Base-by-base conservation (phyloP, 2,888 invertebrate species). In the Pseudococcus jackbeardsleyi region DNA sequence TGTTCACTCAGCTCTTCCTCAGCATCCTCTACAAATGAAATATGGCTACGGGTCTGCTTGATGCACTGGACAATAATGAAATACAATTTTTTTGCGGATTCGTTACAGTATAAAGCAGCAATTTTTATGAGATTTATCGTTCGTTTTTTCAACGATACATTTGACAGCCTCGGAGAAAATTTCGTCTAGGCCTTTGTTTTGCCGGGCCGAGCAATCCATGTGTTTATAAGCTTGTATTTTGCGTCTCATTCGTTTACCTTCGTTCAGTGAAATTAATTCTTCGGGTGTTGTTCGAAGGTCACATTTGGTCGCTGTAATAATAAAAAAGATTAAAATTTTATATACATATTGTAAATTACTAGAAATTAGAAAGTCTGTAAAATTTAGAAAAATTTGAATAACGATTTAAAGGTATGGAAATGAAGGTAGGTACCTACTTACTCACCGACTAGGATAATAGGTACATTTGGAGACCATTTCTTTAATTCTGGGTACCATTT, bases 401-500 rank as follows among this genome's bases (percentile, higher is more conserved):
- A 42, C 6, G 42, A 0, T 5, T 5, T 5, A 42, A 8, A 8
- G 8, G 42, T 54, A 54, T 17, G n/a, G n/a, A 4, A n/a, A 4
- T n/a, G 5, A n/a, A 54, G 3, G 26, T 33, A 33, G n/a, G n/a
- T 42, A 42, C 1, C 26, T 33, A 33, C 5, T 2, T 54, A 92
- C 94, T 93, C 92, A 95, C 97, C 97, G 90, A 96, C 95, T 92
- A 97, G 93, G 90, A 97, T 94, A 89, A 97, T 94, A 88, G 96
- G 96, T 59, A 95, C 94, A 90, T 94, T 94, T 87, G 95, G 95
- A 91, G 96, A 95, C 91, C 95, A 95, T 91, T 95, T 95, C 91
- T 94, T 94, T 79, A 97, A 93, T 92, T 97, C 97, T 19, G 96
- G 96, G 91, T 95, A 94, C 97, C 97, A 97, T 92, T 96, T 97